A percentile compares a stretch with the other conserved stretches of the same genome.
These are phyloP conservation scores for Scyliorhinus canicula DNA, from an alignment of 2,797 vertebrate species.

Conservation along the genomic window DNA sequence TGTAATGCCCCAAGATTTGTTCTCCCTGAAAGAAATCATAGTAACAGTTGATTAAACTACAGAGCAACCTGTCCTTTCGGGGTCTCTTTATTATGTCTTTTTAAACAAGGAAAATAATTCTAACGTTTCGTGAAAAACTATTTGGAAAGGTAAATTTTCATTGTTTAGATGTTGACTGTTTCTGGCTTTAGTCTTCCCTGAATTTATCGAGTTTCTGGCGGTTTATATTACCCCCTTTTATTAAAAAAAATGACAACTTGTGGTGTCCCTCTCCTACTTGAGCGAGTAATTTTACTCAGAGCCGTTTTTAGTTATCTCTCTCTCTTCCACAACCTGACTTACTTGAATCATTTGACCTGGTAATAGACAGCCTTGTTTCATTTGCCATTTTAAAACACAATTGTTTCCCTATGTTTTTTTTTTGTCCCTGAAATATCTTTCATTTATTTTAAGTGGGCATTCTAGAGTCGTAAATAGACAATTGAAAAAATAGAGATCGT, in stretches of 20 bases:
- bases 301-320: constrained; percentile 1
- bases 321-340: neutral
- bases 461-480: constrained; percentile 30
- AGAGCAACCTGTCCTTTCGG: constrained; percentile 96
- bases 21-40: constrained; percentile 99
- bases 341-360: neutral
- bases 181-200: constrained; percentile 35
- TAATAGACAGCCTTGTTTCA: constrained; percentile 8
- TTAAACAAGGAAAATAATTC: constrained; percentile 50
- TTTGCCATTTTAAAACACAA: constrained; percentile 10
- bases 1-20: constrained; percentile 99
- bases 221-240: constrained; percentile 10
- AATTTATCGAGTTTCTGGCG: constrained; percentile 2
- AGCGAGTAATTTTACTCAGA: constrained; percentile 7
- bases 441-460: constrained; percentile 35
- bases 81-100: constrained; percentile 87
- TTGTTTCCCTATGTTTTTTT: constrained; percentile 26
- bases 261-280: constrained; percentile 17
- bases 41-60: constrained; percentile 99
- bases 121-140: constrained; percentile 37
- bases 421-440: constrained; percentile 29
- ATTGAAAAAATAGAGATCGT: constrained; percentile 38
- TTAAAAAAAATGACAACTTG: constrained; percentile 17
- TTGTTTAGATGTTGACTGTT: constrained; percentile 25
- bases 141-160: constrained; percentile 37